Base-by-base conservation (phyloP, 2,888 invertebrate species). In the Xestia c-nigrum region DNA sequence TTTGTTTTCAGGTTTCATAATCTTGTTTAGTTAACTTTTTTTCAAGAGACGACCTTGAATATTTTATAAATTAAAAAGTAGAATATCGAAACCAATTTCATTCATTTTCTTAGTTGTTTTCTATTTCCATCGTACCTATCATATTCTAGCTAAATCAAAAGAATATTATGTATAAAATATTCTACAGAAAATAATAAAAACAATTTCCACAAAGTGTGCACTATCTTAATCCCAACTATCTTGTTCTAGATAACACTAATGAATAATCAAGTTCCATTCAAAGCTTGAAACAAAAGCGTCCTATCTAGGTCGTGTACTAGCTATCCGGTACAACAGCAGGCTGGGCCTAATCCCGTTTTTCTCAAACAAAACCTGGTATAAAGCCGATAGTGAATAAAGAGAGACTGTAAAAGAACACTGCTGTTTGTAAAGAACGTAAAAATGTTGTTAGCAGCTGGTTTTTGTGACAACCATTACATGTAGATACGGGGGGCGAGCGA, bases 331-430 rank as follows among this genome's bases (percentile, higher is more conserved):
- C 68, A 55, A 52, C 46, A 52, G 61, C 67, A 72, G 40, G 38
- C 65, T 24, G 46, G 3, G 57, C 50, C 67, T 84, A 82, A 85
- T 84, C 73, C 74, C 46, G 52, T 77, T 81, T 76, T 74, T 74
- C 46, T 74, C 69, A 61, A 82, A 85, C 78, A 78, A 75, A 64
- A 59, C 66, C 74, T 72, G 78, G 65, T 74, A 64, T 77, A 78
- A 74, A 73, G 52, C 85, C 63, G 72, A 85, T 74, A 75, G 71
- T 19, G 72, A 72, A 77, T 38, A 81, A 74, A 70, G 9, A 74
- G 74, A 59, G 24, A 16, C 68, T n/a, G 6, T 61, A 59, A 79
- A 64, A 73, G 38, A 72, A 65, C 12, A 64, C 47, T 16, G 63
- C 52, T 78, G 47, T 72, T 77, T 47, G 14, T 47, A 66, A 21